phyloP scores from a whole-genome alignment of 2,888 invertebrate species.

The Luperina nickerlii region DNA sequence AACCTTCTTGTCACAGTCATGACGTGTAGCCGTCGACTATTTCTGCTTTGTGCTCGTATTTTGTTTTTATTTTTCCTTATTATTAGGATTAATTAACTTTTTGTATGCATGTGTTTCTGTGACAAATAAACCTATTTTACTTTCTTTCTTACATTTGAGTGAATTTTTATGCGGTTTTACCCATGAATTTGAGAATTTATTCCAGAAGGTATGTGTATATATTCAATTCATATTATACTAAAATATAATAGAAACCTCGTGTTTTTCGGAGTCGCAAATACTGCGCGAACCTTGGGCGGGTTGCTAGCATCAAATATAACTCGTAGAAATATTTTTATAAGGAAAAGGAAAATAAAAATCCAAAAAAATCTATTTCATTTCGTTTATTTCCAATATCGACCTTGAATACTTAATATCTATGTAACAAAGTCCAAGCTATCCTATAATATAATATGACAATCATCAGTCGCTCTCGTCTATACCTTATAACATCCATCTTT shows the following conservation, averaged over 20 bases:
- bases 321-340: not conserved
- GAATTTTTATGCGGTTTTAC: not conserved
- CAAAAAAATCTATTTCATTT: constrained; percentile 81
- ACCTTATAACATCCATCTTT: constrained; percentile 63
- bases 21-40: no score
- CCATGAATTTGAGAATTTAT: not conserved
- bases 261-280: not conserved
- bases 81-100: no score
- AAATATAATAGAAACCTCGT: not conserved
- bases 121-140: no score
- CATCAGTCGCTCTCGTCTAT: constrained; percentile 71
- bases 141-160: no score
- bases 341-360: constrained; percentile 54
- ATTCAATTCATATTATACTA: not conserved
- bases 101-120: no score
- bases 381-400: constrained; percentile 88
- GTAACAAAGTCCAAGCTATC: constrained; percentile 87
- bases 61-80: no score
- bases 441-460: constrained; percentile 72
- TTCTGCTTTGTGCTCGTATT: no score
- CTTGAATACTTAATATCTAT: constrained; percentile 89
- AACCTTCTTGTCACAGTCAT: no score
- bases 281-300: not conserved
- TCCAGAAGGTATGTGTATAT: not conserved
- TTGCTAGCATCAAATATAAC: not conserved